A percentile compares a stretch with the other conserved stretches of the same genome.
phyloP scores from a whole-genome alignment of 2,797 vertebrate genomes.

The Catharus ustulatus region DNA sequence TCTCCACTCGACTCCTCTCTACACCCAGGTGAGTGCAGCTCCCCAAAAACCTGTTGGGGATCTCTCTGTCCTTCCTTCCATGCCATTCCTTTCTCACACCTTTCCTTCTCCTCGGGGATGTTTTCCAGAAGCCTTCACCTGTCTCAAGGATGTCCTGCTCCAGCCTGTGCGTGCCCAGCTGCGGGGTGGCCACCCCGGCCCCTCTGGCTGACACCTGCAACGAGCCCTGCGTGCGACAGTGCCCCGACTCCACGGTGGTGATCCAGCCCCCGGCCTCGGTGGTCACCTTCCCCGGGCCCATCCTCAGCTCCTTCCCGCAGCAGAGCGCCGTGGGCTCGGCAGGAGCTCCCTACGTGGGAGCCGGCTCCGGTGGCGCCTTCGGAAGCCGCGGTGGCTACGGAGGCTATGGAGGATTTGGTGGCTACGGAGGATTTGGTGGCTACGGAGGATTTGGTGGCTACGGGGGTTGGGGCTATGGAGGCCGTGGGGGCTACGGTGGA shows the following conservation, averaged over 20 bases:
- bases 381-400: no score
- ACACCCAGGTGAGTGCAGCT: neutral
- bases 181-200: neutral
- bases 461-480: no score
- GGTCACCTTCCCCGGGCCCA: neutral
- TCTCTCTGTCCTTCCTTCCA: neutral
- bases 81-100: neutral
- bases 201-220: neutral
- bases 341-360: no score
- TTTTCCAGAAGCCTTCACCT: neutral
- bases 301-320: neutral
- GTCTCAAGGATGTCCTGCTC: neutral
- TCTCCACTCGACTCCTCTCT: neutral
- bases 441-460: no score
- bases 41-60: no score
- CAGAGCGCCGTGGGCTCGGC: neutral
- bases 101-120: no score
- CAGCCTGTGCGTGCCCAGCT: neutral
- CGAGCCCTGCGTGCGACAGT: neutral
- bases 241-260: neutral
- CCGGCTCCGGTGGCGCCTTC: no score
- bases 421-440: no score
- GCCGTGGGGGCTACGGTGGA: no score
- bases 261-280: neutral
- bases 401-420: no score